A percentile compares a stretch with the other conserved stretches of the same genome.
Conservation (phyloP, 2,797 vertebrate genomes). For the Xiphorhynchus erythropygius region DNA sequence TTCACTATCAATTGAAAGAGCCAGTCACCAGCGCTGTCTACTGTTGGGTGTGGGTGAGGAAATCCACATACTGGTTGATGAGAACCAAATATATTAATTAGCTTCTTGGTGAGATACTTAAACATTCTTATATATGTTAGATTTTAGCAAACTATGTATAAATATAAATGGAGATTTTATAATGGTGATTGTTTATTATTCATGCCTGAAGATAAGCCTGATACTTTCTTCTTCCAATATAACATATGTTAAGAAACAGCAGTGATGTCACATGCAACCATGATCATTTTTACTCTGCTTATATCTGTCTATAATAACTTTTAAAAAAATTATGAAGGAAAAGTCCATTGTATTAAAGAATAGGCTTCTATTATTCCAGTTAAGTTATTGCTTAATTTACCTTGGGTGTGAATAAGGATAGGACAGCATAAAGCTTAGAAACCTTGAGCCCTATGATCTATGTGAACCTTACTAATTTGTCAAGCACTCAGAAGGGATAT, state of each 20-base stretch:
- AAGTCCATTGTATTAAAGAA: neutral
- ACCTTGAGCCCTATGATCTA: neutral
- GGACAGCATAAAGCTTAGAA: neutral
- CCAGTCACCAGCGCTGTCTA: neutral
- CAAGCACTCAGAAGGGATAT: neutral
- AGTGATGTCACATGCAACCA: rapidly evolving
- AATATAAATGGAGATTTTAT: neutral
- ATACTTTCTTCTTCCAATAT: neutral
- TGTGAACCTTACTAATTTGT: neutral
- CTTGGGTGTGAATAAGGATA: neutral
- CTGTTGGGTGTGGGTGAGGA: neutral
- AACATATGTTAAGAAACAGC: neutral
- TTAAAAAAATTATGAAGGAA: rapidly evolving
- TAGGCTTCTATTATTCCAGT: neutral
- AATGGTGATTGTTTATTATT: neutral
- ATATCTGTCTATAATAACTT: neutral
- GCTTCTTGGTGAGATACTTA: neutral
- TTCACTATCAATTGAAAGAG: neutral
- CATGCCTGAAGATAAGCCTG: neutral
- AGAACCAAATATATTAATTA: neutral
- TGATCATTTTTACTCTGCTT: neutral
- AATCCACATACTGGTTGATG: neutral
- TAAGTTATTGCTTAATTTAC: neutral
- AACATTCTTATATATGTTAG: neutral
- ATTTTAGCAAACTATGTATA: neutral